Conservation (phyloP, 2,113 vertebrate genomes). For the Pyxicephalus adspersus region DNA sequence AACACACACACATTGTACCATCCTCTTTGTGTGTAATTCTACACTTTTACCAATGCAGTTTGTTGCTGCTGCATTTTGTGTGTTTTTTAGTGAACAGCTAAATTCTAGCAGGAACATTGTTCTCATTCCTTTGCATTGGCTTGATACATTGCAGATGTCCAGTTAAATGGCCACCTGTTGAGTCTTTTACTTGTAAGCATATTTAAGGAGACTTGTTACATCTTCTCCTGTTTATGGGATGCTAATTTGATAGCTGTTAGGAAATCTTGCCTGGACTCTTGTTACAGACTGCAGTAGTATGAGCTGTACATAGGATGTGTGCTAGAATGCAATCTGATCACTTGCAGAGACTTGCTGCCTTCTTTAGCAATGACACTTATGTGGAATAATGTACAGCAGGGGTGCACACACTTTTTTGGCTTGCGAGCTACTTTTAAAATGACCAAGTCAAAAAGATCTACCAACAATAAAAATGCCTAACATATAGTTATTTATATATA, state of each 20-base stretch:
- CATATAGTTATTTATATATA: no score
- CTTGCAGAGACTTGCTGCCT: not conserved
- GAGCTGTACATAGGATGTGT: not conserved
- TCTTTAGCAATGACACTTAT: no score
- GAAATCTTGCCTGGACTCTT: not conserved
- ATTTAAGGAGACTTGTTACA: not conserved
- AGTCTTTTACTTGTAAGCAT: not conserved
- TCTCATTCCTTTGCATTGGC: not conserved
- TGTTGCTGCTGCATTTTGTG: not conserved
- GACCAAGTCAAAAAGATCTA: no score
- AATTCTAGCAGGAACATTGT: not conserved
- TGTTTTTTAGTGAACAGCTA: no score
- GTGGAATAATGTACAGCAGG: no score
- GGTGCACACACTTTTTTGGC: no score
- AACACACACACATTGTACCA: not conserved
- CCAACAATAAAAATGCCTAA: no score
- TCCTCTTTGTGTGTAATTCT: slow-evolving; percentile 18
- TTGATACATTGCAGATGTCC: not conserved
- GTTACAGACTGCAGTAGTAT: not conserved
- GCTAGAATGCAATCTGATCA: not conserved
- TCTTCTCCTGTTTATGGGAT: not conserved
- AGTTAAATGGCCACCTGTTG: slow-evolving; percentile 10
- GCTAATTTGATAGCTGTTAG: not conserved
- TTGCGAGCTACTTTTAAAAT: no score
- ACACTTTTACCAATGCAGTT: not conserved